phyloP scores from a whole-genome alignment of 2,888 invertebrate species.

The Lagria hirta region DNA sequence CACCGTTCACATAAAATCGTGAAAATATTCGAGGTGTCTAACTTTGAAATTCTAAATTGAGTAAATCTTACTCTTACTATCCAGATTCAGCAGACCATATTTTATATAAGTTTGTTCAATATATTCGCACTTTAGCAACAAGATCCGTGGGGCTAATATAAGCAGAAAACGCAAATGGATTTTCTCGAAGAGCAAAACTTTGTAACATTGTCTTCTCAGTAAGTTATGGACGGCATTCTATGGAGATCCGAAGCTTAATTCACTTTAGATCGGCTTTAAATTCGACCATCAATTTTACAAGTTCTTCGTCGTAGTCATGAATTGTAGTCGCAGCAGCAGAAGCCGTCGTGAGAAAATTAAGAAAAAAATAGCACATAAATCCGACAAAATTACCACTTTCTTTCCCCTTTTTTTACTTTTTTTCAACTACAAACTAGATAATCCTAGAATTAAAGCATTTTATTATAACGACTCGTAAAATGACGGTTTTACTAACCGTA shows the following conservation, averaged over 20 bases:
- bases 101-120: conserved; percentile 27
- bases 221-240: conserved; percentile 45
- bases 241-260: conserved; percentile 45
- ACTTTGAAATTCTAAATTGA: too few relatives aligned
- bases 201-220: conserved; percentile 31
- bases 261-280: conserved; percentile 45
- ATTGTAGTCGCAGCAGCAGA: too few relatives aligned
- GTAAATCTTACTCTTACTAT: too few relatives aligned
- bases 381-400: conserved; percentile 33
- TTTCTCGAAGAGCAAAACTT: conserved; percentile 29
- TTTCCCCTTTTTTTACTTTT: too few relatives aligned
- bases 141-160: conserved; percentile 27
- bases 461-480: too few relatives aligned
- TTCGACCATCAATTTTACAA: conserved; percentile 43
- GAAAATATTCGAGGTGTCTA: too few relatives aligned
- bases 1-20: too few relatives aligned
- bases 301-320: too few relatives aligned
- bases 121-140: conserved; percentile 26
- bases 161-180: conserved; percentile 30
- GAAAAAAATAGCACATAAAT: conserved; percentile 32
- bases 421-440: too few relatives aligned
- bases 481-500: too few relatives aligned
- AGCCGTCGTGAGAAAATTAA: too few relatives aligned
- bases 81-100: conserved; percentile 17
- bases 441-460: too few relatives aligned